Percentiles rank a stretch among this genome's conserved stretches.
Conservation (phyloP, 2,113 vertebrate genomes). For the Xenopus tropicalis region DNA sequence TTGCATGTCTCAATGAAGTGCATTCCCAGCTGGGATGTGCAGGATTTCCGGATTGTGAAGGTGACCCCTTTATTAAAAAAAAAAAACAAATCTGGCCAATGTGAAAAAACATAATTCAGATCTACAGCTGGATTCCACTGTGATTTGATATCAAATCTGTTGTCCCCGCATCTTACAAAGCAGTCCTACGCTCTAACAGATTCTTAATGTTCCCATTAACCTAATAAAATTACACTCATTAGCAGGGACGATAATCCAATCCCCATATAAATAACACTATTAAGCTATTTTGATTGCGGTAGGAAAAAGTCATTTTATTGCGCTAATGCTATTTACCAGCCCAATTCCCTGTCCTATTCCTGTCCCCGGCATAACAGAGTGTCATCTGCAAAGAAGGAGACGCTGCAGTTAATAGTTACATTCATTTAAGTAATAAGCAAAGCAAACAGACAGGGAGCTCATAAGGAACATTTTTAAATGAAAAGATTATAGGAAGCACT, state of each 20-base stretch:
- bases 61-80: too few relatives aligned
- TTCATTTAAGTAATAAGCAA: too few relatives aligned
- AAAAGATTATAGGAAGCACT: neutral
- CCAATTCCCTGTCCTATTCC: neutral
- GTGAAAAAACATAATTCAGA: too few relatives aligned
- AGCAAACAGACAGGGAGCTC: too few relatives aligned
- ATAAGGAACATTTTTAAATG: too few relatives aligned
- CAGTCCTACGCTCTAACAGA: neutral
- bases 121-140: neutral
- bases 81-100: too few relatives aligned
- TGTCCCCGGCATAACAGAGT: neutral
- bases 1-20: too few relatives aligned
- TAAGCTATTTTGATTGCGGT: neutral
- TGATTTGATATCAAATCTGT: neutral
- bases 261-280: neutral
- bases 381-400: neutral
- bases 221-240: conserved; percentile 7
- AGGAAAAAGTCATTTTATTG: neutral
- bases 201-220: conserved; percentile 1
- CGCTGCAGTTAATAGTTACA: neutral
- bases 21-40: too few relatives aligned
- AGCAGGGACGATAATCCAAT: neutral
- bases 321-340: neutral
- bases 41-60: too few relatives aligned
- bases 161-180: neutral